Evolutionary conservation across 2,888 invertebrate species (phyloP).

Genomic region (Podabrus alpinus): DNA sequence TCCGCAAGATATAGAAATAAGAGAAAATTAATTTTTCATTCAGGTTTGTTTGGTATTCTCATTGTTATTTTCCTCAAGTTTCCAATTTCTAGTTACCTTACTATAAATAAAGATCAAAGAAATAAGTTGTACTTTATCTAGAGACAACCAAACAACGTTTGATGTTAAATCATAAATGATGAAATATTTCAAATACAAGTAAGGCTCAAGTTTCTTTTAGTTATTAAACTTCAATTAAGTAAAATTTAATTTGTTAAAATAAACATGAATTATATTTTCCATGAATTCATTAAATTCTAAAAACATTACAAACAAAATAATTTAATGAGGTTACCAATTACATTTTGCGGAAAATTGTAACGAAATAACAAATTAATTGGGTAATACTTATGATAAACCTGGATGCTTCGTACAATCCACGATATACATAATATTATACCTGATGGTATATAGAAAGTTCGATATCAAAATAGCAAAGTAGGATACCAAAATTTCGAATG

Average conservation of each 20-base stretch:
- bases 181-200: not conserved
- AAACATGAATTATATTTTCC: not conserved
- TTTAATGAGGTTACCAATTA: not conserved
- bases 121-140: not conserved
- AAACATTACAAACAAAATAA: not conserved
- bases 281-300: not conserved
- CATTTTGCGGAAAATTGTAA: not conserved
- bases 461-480: not conserved
- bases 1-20: not conserved
- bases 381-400: not conserved
- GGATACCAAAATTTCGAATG: not conserved
- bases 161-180: not conserved
- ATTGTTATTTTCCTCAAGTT: not conserved
- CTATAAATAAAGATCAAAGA: not conserved
- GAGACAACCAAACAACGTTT: not conserved
- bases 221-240: not conserved
- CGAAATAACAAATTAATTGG: not conserved
- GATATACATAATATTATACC: not conserved
- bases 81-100: not conserved
- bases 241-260: not conserved
- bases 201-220: not conserved
- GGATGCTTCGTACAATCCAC: not conserved
- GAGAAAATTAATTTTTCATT: not conserved
- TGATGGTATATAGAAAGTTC: not conserved
- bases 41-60: not conserved